phyloP scores from a whole-genome alignment of 2,113 vertebrate genomes.

The Cyphomyrus plagiostoma region DNA sequence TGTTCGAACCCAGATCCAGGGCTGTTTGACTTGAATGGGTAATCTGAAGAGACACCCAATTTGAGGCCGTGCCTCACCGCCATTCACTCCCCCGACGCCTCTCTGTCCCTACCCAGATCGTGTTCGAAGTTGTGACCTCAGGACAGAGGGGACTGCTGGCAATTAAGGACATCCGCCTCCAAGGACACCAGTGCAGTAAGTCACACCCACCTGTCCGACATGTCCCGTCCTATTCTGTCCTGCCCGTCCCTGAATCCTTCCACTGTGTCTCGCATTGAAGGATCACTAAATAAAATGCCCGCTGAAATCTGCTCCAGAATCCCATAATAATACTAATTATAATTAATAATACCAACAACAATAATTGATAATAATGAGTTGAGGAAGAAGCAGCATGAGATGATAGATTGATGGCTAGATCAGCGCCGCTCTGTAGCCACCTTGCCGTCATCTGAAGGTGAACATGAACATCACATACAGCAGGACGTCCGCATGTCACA shows the following conservation, averaged over 20 bases:
- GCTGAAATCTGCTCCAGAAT: background rate
- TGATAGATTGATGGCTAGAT: background rate
- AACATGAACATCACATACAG: background rate
- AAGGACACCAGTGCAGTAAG: conserved; percentile 95
- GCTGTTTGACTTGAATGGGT: conserved; percentile 15
- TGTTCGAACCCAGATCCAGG: background rate
- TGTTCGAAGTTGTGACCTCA: conserved; percentile 82
- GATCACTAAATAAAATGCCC: background rate
- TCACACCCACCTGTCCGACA: conserved; percentile 18
- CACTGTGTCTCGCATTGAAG: background rate
- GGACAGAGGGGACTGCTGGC: conserved; percentile 80
- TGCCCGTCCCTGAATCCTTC: background rate
- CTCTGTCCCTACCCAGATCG: conserved; percentile 64
- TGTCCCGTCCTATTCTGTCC: background rate
- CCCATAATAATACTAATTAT: background rate
- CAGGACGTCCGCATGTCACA: background rate
- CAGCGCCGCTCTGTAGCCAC: background rate
- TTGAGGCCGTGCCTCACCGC: background rate
- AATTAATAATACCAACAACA: background rate
- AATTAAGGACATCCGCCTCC: conserved; percentile 84
- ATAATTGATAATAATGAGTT: background rate
- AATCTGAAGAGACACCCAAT: background rate
- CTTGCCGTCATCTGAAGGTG: background rate
- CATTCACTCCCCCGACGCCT: background rate
- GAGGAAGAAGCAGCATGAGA: background rate